A percentile compares a stretch with the other conserved stretches of the same genome.
Evolutionary conservation across 2,113 vertebrate genomes (phyloP).

Genomic region (Ceuthmochares aereus): DNA sequence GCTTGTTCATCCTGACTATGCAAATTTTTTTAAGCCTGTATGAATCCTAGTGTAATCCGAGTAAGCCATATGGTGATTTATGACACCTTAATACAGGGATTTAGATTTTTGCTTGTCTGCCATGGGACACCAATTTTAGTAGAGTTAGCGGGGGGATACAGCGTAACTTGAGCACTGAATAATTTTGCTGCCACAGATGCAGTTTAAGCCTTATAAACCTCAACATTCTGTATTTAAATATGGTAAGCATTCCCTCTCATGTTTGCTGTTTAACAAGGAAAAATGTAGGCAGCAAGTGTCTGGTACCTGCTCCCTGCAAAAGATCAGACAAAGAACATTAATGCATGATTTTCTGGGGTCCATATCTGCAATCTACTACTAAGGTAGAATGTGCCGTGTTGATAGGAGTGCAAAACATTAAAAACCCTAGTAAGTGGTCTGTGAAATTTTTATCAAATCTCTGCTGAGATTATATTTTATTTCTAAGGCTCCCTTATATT

Average conservation of each 20-base stretch:
- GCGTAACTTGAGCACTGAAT: constrained; percentile 53
- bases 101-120: constrained; percentile 74
- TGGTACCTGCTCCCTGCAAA: not conserved
- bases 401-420: not conserved
- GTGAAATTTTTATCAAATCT: not conserved
- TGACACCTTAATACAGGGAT: constrained; percentile 69
- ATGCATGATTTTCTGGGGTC: not conserved
- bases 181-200: constrained; percentile 29
- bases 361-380: not conserved
- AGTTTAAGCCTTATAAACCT: constrained; percentile 18
- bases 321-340: not conserved
- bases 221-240: constrained; percentile 33
- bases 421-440: not conserved
- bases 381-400: not conserved
- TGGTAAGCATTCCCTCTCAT: not conserved
- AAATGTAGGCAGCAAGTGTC: not conserved
- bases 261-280: not conserved
- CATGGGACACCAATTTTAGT: constrained; percentile 69
- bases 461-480: not conserved
- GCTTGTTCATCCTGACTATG: constrained; percentile 49
- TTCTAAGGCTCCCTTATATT: not conserved
- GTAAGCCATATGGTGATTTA: constrained; percentile 59
- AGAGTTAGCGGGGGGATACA: not conserved
- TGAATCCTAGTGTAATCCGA: constrained; percentile 57
- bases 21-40: constrained; percentile 51